These are phyloP conservation scores for Tenebrio molitor DNA, from an alignment of 1,140 invertebrate species.

Conservation along the genomic window DNA sequence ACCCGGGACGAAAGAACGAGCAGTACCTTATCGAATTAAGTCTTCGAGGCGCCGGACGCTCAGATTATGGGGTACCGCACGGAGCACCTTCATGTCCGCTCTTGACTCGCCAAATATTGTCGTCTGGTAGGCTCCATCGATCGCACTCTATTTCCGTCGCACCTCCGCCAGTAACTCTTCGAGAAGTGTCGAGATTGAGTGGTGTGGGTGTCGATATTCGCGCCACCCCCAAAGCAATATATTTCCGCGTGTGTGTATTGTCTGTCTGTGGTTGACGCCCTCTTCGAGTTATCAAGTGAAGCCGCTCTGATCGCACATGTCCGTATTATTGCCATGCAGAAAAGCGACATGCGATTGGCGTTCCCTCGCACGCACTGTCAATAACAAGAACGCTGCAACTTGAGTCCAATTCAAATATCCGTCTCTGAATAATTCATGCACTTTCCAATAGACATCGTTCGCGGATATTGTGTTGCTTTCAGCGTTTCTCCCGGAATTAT, in stretches of 20 bases:
- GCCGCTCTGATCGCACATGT: constrained; percentile 47
- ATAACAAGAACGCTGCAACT: constrained; percentile 35
- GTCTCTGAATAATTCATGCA: constrained; percentile 28
- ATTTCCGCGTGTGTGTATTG: constrained; percentile 23
- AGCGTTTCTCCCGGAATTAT: constrained; percentile 6
- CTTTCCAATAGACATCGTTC: constrained; percentile 6
- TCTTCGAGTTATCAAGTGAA: constrained; percentile 47
- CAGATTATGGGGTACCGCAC: no score
- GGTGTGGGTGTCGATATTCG: constrained; percentile 5
- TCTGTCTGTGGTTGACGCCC: constrained; percentile 50
- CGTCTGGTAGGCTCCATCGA: no score
- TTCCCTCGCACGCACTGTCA: constrained; percentile 40
- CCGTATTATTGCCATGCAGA: constrained; percentile 50
- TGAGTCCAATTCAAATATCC: constrained; percentile 30
- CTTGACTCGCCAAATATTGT: no score
- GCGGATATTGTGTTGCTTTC: constrained; percentile 3
- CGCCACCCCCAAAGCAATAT: constrained; percentile 20
- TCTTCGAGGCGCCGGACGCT: no score
- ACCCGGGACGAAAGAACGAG: constrained; percentile 2
- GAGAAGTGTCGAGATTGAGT: constrained; percentile 6
- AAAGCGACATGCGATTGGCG: constrained; percentile 54
- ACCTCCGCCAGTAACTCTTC: not conserved
- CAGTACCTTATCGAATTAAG: constrained; percentile 38
- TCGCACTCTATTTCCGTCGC: no score
- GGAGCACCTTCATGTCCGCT: no score